Conservation (phyloP, 1,140 invertebrate genomes). For the Drosophila guanche region DNA sequence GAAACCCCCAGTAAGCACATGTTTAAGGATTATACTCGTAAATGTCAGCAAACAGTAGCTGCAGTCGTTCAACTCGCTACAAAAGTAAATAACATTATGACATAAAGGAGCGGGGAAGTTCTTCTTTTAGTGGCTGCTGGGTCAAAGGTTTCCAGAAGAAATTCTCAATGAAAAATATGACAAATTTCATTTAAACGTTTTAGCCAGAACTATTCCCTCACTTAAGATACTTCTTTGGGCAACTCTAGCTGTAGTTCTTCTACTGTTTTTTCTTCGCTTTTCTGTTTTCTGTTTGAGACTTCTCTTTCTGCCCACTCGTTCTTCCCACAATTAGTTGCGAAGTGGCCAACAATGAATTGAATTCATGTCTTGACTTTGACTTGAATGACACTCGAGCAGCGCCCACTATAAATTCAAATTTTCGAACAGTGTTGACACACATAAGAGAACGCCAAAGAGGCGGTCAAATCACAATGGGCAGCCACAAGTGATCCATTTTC, state of each 20-base stretch:
- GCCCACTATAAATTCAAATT: conserved; percentile 28
- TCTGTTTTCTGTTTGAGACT: not conserved
- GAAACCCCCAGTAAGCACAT: conserved; percentile 46
- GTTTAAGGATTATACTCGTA: conserved; percentile 29
- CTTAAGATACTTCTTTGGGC: no score
- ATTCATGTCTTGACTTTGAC: conserved; percentile 9
- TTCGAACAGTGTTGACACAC: conserved; percentile 37
- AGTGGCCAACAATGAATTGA: conserved; percentile 28
- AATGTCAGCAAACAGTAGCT: conserved; percentile 48
- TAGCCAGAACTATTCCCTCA: no score
- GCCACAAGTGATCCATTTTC: not conserved
- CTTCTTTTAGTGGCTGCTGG: no score
- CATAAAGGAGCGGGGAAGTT: conserved; percentile 9
- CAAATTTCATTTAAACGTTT: no score
- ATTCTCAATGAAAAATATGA: no score
- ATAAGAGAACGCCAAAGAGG: conserved; percentile 10
- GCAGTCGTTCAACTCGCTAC: conserved; percentile 44
- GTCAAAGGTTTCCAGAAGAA: not conserved
- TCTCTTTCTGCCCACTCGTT: not conserved
- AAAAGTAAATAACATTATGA: conserved; percentile 32
- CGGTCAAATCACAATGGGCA: conserved; percentile 20
- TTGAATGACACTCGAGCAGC: conserved; percentile 39
- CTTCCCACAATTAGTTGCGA: conserved; percentile 14
- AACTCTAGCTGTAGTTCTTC: no score
- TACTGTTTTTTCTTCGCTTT: not conserved